A percentile compares a stretch with the other conserved stretches of the same genome.
Conservation (phyloP, 2,888 invertebrate species). For the Tipula unca region DNA sequence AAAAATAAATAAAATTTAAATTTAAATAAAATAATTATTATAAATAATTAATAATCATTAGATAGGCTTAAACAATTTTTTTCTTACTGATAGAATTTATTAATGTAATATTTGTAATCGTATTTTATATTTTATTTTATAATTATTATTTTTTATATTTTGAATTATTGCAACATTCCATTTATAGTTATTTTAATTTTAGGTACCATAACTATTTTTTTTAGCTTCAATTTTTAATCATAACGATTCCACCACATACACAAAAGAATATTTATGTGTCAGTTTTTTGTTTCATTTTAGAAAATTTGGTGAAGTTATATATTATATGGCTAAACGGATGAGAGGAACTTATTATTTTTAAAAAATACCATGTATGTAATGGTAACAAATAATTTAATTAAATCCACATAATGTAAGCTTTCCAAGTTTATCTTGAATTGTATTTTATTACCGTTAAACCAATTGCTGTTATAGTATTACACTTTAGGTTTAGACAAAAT, state of each 20-base stretch:
- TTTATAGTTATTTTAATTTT: neutral
- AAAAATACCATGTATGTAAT: too few species aligned
- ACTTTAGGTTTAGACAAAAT: too few species aligned
- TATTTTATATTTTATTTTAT: neutral
- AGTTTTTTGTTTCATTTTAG: too few species aligned
- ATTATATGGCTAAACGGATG: too few species aligned
- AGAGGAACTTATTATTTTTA: too few species aligned
- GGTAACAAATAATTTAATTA: too few species aligned
- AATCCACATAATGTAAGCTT: too few species aligned
- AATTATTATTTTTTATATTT: too few species aligned
- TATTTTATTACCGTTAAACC: too few species aligned
- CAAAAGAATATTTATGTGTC: neutral
- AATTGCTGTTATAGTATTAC: too few species aligned
- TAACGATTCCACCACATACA: neutral
- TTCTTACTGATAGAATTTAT: neutral
- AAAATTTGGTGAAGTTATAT: too few species aligned
- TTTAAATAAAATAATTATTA: neutral
- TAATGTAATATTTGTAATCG: neutral
- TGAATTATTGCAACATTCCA: neutral
- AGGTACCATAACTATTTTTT: neutral
- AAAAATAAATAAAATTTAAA: neutral
- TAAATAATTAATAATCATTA: neutral
- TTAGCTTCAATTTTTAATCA: neutral
- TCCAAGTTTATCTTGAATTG: too few species aligned
- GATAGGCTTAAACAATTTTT: slow-evolving; percentile 2